phyloP scores from a whole-genome alignment of 2,888 invertebrate genomes.

The Lamellibrachia columna region DNA sequence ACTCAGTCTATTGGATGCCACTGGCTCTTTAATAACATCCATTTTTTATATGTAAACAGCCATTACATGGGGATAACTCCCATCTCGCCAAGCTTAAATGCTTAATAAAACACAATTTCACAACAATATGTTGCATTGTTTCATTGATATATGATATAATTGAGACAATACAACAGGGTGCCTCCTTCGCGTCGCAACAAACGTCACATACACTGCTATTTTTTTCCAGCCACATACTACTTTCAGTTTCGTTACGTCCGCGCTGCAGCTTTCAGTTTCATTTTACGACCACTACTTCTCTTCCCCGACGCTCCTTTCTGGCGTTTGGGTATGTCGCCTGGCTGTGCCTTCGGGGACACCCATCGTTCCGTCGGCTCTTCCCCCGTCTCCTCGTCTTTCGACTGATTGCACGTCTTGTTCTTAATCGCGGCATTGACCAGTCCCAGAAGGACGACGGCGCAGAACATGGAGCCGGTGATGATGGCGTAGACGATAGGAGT shows the following conservation, averaged over 20 bases:
- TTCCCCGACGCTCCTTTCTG: not conserved
- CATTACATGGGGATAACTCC: no score
- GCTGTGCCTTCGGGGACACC: not conserved
- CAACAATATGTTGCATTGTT: no score
- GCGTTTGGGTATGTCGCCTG: not conserved
- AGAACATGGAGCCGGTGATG: not conserved
- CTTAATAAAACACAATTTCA: no score
- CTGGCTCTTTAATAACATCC: no score
- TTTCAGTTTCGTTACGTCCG: conserved; percentile 5
- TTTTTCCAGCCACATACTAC: not conserved
- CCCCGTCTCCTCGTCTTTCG: not conserved
- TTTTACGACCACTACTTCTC: not conserved
- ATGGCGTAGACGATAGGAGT: not conserved
- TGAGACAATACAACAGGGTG: no score
- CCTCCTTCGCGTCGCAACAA: no score
- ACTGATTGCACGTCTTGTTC: not conserved
- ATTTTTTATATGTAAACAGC: no score
- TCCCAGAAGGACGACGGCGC: not conserved
- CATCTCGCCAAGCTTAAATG: no score
- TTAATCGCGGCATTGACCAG: not conserved
- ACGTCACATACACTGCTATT: not conserved
- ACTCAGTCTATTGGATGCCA: no score
- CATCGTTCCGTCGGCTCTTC: not conserved
- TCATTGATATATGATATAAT: no score
- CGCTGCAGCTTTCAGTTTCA: not conserved